These are phyloP conservation scores for Remorina albescens DNA, from an alignment of 2,797 vertebrate species.

Conservation along the genomic window DNA sequence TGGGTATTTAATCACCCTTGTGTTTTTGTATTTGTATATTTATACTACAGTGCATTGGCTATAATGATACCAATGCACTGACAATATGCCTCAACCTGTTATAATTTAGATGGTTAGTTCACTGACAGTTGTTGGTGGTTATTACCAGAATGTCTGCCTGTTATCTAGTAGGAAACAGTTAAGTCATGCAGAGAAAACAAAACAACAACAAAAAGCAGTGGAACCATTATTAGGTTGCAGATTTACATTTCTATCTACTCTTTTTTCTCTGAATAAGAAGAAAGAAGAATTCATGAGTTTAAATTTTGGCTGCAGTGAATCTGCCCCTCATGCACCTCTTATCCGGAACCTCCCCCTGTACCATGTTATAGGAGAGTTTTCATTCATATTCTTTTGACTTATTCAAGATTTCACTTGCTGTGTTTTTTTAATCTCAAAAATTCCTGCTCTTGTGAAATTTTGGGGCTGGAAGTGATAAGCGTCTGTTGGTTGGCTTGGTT, in stretches of 20 bases:
- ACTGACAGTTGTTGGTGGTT: conserved; percentile 52
- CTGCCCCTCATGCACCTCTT: conserved; percentile 69
- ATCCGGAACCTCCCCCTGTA: conserved; percentile 59
- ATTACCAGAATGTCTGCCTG: conserved; percentile 39
- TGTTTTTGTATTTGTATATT: background rate
- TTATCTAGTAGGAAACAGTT: conserved; percentile 47
- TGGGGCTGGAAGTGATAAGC: conserved; percentile 83
- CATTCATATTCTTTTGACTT: conserved; percentile 83
- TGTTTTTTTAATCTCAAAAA: conserved; percentile 85
- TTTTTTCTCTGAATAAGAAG: conserved; percentile 62
- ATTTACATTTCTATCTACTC: conserved; percentile 28
- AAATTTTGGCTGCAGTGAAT: conserved; percentile 57
- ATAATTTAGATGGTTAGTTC: conserved; percentile 21
- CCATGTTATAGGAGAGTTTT: conserved; percentile 74
- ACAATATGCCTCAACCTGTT: background rate
- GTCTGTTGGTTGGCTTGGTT: conserved; percentile 84
- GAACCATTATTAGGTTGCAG: conserved; percentile 31
- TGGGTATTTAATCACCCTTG: background rate
- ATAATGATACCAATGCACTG: too few species aligned
- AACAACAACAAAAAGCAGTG: conserved; percentile 8
- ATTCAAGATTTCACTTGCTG: conserved; percentile 81
- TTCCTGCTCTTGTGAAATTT: conserved; percentile 88
- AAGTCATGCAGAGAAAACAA: conserved; percentile 20
- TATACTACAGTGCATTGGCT: background rate
- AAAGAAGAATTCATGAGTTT: conserved; percentile 44